phyloP scores from a whole-genome alignment of 2,888 invertebrate genomes.

The Neocrepidodera transversa region DNA sequence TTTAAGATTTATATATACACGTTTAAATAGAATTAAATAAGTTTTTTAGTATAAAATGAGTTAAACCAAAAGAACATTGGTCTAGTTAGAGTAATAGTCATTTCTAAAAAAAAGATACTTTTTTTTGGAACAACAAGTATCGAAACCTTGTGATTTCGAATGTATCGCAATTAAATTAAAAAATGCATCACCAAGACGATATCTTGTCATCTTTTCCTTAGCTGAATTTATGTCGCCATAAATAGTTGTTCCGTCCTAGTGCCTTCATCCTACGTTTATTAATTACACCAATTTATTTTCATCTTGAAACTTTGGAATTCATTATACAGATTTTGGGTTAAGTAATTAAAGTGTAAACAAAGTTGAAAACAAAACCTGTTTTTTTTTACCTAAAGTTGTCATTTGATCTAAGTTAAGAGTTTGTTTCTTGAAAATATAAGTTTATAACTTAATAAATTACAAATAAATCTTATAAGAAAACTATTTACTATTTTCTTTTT shows the following conservation, averaged over 20 bases:
- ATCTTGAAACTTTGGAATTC: slow-evolving; percentile 24
- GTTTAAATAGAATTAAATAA: too few species aligned
- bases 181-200: background rate
- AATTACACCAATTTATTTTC: slow-evolving; percentile 30
- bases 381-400: slow-evolving; percentile 22
- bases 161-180: slow-evolving; percentile 8
- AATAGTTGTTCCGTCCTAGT: slow-evolving; percentile 26
- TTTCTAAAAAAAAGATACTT: too few species aligned
- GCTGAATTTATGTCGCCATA: slow-evolving; percentile 28
- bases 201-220: slow-evolving; percentile 23
- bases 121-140: too few species aligned
- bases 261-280: slow-evolving; percentile 29
- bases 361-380: slow-evolving; percentile 46
- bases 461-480: too few species aligned
- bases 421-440: too few species aligned
- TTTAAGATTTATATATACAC: too few species aligned
- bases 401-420: slow-evolving; percentile 15
- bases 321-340: slow-evolving; percentile 31
- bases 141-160: background rate
- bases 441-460: too few species aligned
- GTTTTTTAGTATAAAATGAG: too few species aligned
- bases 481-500: too few species aligned
- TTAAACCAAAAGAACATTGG: too few species aligned
- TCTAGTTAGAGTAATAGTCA: too few species aligned
- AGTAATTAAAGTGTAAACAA: slow-evolving; percentile 30